Evolutionary conservation across 2,888 invertebrate species (phyloP).

Genomic region (Gisinianus flammeolus): DNA sequence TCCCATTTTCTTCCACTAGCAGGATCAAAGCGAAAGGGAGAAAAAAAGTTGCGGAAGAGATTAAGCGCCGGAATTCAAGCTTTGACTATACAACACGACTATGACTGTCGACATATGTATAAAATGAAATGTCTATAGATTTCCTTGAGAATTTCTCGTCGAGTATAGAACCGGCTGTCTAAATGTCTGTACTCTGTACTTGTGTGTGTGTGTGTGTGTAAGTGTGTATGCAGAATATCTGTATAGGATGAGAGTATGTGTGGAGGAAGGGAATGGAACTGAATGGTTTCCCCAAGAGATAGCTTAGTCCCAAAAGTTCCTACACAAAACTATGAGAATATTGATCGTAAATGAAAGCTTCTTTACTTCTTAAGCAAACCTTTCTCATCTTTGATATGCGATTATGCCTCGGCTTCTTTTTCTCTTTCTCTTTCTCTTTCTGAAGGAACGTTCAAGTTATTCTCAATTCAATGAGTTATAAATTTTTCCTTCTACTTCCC

Average conservation of each 20-base stretch:
- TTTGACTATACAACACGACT: not conserved
- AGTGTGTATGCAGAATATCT: not conserved
- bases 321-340: conserved; percentile 1
- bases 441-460: not conserved
- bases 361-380: conserved; percentile 31
- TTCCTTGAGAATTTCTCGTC: not conserved
- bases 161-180: not conserved
- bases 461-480: not conserved
- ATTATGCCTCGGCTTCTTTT: conserved; percentile 5
- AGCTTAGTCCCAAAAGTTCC: not conserved
- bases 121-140: not conserved
- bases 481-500: not conserved
- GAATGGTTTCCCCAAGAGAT: not conserved
- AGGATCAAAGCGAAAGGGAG: conserved; percentile 29
- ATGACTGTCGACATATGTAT: not conserved
- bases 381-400: conserved; percentile 26
- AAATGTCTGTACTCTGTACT: not conserved
- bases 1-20: conserved; percentile 8
- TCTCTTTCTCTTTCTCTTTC: not conserved
- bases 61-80: conserved; percentile 40
- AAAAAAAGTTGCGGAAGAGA: conserved; percentile 43
- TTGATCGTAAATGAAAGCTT: conserved; percentile 34
- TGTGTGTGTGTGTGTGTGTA: not conserved
- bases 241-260: not conserved
- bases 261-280: not conserved